Conservation (phyloP, 2,113 vertebrate genomes). For the Nyctibius bracteatus region DNA sequence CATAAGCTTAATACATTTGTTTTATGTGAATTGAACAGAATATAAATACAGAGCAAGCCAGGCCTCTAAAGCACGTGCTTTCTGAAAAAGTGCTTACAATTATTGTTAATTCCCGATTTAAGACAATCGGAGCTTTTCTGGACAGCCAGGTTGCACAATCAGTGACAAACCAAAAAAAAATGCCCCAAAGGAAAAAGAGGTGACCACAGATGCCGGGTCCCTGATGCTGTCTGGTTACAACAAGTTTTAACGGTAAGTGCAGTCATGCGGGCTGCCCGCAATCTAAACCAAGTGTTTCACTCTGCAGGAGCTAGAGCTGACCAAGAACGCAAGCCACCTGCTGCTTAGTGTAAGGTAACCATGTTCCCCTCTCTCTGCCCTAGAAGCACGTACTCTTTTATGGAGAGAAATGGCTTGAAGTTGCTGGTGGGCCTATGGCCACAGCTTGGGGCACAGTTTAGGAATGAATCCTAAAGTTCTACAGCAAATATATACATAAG, state of each 20-base stretch:
- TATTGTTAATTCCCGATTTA: background rate
- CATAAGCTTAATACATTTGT: background rate
- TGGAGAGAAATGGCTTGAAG: background rate
- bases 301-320: background rate
- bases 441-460: background rate
- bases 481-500: background rate
- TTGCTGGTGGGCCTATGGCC: background rate
- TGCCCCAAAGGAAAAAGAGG: background rate
- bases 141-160: background rate
- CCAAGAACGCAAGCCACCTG: background rate
- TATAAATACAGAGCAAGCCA: background rate
- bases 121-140: background rate
- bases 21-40: background rate
- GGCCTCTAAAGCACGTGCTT: background rate
- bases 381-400: background rate
- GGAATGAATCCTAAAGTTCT: background rate
- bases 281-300: rapidly evolving
- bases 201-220: background rate
- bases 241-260: background rate
- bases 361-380: background rate
- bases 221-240: background rate
- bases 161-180: background rate
- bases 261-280: background rate
- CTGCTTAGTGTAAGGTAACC: background rate
- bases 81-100: background rate